A percentile compares a stretch with the other conserved stretches of the same genome.
Conservation (phyloP, 2,888 invertebrate species). For the Epirrita christyi region DNA sequence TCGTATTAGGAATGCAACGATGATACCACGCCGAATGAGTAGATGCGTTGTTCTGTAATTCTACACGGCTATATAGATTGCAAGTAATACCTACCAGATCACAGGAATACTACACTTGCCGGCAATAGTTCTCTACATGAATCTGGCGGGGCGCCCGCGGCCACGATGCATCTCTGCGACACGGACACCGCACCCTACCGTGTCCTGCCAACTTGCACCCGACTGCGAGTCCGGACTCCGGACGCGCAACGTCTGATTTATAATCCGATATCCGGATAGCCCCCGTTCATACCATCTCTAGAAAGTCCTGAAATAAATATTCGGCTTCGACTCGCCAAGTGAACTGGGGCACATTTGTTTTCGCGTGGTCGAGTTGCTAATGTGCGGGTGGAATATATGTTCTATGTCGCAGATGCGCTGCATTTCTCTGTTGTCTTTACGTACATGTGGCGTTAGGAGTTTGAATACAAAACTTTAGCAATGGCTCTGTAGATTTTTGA, state of each 20-base stretch:
- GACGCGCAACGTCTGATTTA: constrained; percentile 64
- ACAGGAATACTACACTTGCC: constrained; percentile 21
- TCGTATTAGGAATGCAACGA: neutral
- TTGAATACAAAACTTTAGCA: constrained; percentile 12
- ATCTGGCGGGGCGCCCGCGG: constrained; percentile 47
- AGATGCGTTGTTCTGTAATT: neutral
- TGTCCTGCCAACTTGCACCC: constrained; percentile 49
- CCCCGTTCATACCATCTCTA: constrained; percentile 43
- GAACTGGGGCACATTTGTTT: constrained; percentile 43
- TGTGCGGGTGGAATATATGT: constrained; percentile 46
- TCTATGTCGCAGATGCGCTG: constrained; percentile 35
- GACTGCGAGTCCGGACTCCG: constrained; percentile 53
- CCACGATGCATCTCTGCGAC: constrained; percentile 38
- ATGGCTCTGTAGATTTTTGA: neutral
- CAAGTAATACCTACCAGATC: neutral
- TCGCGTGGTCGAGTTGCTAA: constrained; percentile 43
- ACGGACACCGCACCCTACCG: constrained; percentile 35
- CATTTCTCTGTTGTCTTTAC: constrained; percentile 23
- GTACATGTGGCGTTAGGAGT: constrained; percentile 13
- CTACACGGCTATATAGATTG: constrained; percentile 3
- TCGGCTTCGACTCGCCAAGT: constrained; percentile 37
- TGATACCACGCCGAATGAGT: neutral
- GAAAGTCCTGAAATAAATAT: constrained; percentile 44
- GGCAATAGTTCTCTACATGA: constrained; percentile 35
- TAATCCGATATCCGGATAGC: constrained; percentile 61